These are phyloP conservation scores for Drosophila athabasca DNA, from an alignment of 1,140 invertebrate genomes.

Conservation along the genomic window DNA sequence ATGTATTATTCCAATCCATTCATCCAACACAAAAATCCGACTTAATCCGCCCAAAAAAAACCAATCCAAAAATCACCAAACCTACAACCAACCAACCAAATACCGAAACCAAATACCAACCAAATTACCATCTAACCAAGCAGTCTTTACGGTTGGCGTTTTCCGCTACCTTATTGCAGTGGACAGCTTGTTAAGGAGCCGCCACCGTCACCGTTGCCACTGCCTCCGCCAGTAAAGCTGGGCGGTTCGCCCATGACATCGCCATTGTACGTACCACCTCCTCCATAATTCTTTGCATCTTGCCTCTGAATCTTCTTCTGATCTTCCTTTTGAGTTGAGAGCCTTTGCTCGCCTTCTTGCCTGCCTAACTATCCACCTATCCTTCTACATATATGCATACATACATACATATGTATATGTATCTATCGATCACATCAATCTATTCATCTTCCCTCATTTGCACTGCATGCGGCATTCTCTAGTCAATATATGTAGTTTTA, in stretches of 20 bases:
- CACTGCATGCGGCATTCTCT: slow-evolving; percentile 23
- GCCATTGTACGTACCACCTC: slow-evolving; percentile 86
- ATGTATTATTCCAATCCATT: slow-evolving; percentile 48
- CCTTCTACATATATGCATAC: no score
- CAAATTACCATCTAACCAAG: slow-evolving; percentile 83
- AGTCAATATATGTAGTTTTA: no score
- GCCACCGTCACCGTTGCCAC: slow-evolving; percentile 89
- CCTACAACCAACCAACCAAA: slow-evolving; percentile 3
- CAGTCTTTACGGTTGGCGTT: slow-evolving; percentile 96
- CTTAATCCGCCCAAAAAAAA: slow-evolving; percentile 18
- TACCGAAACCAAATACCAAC: slow-evolving; percentile 4
- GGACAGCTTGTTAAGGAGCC: slow-evolving; percentile 90
- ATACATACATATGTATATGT: no score
- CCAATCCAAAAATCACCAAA: slow-evolving; percentile 26
- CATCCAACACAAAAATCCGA: slow-evolving; percentile 28
- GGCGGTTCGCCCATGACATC: slow-evolving; percentile 87
- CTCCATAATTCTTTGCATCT: not conserved
- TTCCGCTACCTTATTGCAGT: slow-evolving; percentile 95
- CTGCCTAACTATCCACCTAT: slow-evolving; percentile 8
- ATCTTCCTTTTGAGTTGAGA: not conserved
- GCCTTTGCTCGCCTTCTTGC: not conserved
- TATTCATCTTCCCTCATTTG: slow-evolving; percentile 30
- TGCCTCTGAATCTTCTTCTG: not conserved
- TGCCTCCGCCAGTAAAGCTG: slow-evolving; percentile 90
- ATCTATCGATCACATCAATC: not conserved